Percentiles rank a stretch among this genome's conserved stretches.
These are phyloP conservation scores for Rhipidura dahli DNA, from an alignment of 2,113 vertebrate genomes.

Conservation along the genomic window DNA sequence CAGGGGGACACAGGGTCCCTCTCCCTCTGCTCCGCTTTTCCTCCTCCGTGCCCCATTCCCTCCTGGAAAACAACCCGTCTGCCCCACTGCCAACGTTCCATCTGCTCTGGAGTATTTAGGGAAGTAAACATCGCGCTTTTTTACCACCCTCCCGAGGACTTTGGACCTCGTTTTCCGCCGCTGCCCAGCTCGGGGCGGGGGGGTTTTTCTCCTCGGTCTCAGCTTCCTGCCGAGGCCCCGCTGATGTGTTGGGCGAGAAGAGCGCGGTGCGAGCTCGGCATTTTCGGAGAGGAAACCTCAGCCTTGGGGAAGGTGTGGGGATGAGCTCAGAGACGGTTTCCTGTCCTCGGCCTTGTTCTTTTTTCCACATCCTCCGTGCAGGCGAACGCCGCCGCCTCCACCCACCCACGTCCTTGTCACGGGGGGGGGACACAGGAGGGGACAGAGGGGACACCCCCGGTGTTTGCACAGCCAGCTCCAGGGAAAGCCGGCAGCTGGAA, in stretches of 20 bases:
- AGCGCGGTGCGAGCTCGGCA: neutral
- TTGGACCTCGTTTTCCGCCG: neutral
- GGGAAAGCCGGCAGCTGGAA: neutral
- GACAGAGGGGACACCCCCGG: too few relatives aligned
- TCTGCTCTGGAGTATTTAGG: neutral
- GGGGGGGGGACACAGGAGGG: too few relatives aligned
- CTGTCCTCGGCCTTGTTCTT: neutral
- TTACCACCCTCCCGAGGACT: neutral
- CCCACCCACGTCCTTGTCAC: neutral
- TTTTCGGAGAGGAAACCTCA: neutral
- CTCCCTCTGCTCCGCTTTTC: neutral
- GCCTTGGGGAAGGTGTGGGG: neutral
- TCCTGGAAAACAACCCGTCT: neutral
- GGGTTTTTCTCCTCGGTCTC: neutral
- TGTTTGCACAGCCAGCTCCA: neutral
- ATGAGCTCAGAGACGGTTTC: conserved; percentile 35
- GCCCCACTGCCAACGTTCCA: neutral
- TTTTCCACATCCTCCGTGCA: conserved; percentile 4
- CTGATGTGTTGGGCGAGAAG: neutral
- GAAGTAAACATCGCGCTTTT: neutral
- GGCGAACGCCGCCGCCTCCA: neutral
- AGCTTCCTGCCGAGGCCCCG: neutral
- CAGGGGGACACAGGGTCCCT: too few relatives aligned
- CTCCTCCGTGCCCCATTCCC: neutral
- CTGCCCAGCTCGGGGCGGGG: neutral